These are phyloP conservation scores for Frieseomelitta varia DNA, from an alignment of 1,140 invertebrate species.

Conservation along the genomic window DNA sequence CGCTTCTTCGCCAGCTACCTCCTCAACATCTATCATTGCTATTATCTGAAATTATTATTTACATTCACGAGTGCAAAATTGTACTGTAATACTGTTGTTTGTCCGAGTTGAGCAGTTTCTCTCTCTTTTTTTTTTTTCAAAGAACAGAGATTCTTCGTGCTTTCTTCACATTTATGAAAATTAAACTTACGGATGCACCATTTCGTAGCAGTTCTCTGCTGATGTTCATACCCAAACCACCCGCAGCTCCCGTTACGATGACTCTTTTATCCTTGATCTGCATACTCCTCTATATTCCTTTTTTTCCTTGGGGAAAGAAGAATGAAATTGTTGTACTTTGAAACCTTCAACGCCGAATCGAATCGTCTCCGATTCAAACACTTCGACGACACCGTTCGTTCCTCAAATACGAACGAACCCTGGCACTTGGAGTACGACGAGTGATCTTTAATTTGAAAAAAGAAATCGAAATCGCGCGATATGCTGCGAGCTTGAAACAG, in stretches of 20 bases:
- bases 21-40: constrained; percentile 78
- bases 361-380: neutral
- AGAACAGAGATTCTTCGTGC: no score
- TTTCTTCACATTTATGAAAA: neutral
- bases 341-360: no score
- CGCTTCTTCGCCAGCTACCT: constrained; percentile 70
- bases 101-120: neutral
- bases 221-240: constrained; percentile 80
- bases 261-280: constrained; percentile 80
- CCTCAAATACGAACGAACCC: neutral
- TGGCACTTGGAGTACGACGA: neutral
- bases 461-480: no score
- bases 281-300: constrained; percentile 53
- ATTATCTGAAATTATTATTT: constrained; percentile 57
- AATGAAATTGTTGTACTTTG: no score
- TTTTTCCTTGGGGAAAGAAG: neutral
- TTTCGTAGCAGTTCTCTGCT: constrained; percentile 79
- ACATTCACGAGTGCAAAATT: neutral
- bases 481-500: neutral
- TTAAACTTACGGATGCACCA: constrained; percentile 76
- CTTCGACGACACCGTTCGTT: neutral
- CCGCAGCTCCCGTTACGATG: constrained; percentile 81
- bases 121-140: neutral
- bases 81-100: neutral
- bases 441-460: neutral